Evolutionary conservation across 2,113 vertebrate genomes (phyloP).

Genomic region (Nannobrachium achirus): DNA sequence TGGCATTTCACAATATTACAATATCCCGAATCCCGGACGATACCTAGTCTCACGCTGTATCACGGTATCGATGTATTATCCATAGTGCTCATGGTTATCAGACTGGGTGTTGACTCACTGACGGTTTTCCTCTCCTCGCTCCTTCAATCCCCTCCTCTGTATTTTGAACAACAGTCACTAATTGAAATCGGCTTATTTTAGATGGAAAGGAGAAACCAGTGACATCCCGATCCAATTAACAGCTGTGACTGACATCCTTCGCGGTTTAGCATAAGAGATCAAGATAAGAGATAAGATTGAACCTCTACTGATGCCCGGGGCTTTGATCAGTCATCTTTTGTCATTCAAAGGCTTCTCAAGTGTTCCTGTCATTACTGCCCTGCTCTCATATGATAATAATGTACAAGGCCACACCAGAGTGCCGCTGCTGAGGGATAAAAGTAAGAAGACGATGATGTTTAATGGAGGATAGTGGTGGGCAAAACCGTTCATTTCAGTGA

Average conservation of each 20-base stretch:
- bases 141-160: neutral
- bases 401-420: neutral
- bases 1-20: too few species aligned
- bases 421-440: constrained; percentile 41
- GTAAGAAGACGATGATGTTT: constrained; percentile 30
- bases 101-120: too few species aligned
- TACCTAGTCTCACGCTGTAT: too few species aligned
- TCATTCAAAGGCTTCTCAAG: constrained; percentile 43
- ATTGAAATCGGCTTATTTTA: constrained; percentile 33
- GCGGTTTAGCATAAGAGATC: too few species aligned
- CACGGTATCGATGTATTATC: too few species aligned
- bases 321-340: constrained; percentile 7
- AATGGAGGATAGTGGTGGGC: too few species aligned
- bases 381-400: constrained; percentile 46
- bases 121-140: neutral
- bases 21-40: too few species aligned
- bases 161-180: neutral
- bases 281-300: too few species aligned
- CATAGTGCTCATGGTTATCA: too few species aligned
- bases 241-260: constrained; percentile 17
- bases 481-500: too few species aligned
- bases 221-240: constrained; percentile 1
- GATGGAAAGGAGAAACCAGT: constrained; percentile 33
- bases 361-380: constrained; percentile 30
- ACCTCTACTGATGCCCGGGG: too few species aligned